phyloP scores from a whole-genome alignment of 2,113 vertebrate species.

The Zosterops japonicus region DNA sequence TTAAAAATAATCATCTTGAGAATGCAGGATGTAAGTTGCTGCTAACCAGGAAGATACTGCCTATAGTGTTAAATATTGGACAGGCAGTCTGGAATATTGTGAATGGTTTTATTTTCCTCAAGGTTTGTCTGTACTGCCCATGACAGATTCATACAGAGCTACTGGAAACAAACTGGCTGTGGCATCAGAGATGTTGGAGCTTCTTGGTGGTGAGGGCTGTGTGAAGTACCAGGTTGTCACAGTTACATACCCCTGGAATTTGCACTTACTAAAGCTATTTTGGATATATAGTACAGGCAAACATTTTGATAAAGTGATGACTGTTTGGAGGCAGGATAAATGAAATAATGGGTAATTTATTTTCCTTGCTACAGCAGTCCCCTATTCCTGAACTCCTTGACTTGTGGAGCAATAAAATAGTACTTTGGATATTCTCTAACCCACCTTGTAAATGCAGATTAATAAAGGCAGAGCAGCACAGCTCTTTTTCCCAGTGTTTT shows the following conservation, averaged over 20 bases:
- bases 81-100: background rate
- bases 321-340: background rate
- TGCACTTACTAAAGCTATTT: background rate
- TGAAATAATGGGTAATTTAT: background rate
- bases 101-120: background rate
- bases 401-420: background rate
- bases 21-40: background rate
- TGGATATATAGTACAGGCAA: background rate
- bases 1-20: background rate
- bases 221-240: background rate
- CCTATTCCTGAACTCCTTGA: background rate
- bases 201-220: background rate
- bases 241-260: background rate
- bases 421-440: background rate
- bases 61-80: background rate
- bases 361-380: background rate
- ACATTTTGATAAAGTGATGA: background rate
- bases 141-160: background rate
- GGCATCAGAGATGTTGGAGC: background rate
- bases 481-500: background rate
- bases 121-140: background rate
- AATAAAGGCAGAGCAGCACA: background rate
- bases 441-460: background rate
- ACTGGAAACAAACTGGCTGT: background rate
- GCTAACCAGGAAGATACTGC: background rate